Conservation (phyloP, 1,140 invertebrate species). For the Drosophila nigrodunni region DNA sequence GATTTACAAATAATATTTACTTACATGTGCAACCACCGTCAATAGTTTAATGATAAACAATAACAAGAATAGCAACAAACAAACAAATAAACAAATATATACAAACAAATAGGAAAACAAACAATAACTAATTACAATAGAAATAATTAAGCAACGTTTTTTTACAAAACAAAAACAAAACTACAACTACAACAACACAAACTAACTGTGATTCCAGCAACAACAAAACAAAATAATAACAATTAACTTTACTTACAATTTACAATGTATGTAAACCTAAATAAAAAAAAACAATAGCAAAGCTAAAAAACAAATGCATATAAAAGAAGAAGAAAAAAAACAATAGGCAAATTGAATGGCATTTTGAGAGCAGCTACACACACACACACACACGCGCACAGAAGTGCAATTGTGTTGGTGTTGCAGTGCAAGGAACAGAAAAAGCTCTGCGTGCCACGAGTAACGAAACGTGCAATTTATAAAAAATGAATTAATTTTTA, state of each 20-base stretch:
- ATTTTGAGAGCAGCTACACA: conserved; percentile 1
- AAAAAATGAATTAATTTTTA: background rate
- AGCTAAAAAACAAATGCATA: conserved; percentile 39
- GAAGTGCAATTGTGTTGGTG: background rate
- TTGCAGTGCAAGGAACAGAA: background rate
- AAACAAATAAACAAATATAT: conserved; percentile 28
- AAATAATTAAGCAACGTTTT: conserved; percentile 42
- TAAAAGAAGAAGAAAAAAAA: conserved; percentile 30
- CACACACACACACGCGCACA: background rate
- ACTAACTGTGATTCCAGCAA: conserved; percentile 81
- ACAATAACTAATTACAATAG: conserved; percentile 44
- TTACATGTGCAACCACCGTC: conserved; percentile 69
- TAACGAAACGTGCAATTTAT: conserved; percentile 66
- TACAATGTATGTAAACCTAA: conserved; percentile 31
- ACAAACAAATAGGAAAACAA: conserved; percentile 24
- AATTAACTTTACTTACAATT: conserved; percentile 51
- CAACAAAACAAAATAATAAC: conserved; percentile 54
- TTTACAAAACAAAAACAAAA: conserved; percentile 39
- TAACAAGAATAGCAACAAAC: conserved; percentile 50
- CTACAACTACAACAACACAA: conserved; percentile 79
- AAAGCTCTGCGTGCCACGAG: conserved; percentile 24
- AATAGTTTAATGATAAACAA: conserved; percentile 73
- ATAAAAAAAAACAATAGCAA: conserved; percentile 67
- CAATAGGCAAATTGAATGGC: conserved; percentile 41
- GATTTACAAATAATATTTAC: conserved; percentile 70